Evolutionary conservation across 2,113 vertebrate genomes (phyloP).

Genomic region (Salminus brasiliensis): DNA sequence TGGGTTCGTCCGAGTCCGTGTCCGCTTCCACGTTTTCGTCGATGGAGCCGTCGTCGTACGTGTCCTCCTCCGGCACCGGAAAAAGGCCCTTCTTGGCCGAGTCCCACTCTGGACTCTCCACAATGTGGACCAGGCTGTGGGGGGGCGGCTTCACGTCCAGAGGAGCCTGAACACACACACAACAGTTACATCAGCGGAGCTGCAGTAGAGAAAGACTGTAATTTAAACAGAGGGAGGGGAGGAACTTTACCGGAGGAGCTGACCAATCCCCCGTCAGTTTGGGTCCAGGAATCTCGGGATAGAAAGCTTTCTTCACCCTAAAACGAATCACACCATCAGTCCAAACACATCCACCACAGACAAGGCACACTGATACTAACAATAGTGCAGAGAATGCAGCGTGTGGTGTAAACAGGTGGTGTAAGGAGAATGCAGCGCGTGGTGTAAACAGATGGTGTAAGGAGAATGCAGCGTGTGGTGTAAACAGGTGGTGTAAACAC

Average conservation of each 20-base stretch:
- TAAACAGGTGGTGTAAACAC: too few species aligned
- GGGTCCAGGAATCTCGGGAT: slow-evolving; percentile 54
- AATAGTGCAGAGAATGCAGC: too few species aligned
- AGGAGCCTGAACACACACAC: slow-evolving; percentile 63
- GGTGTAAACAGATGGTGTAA: too few species aligned
- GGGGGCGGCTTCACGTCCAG: slow-evolving; percentile 86
- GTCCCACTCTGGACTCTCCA: slow-evolving; percentile 76
- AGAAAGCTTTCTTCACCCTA: slow-evolving; percentile 56
- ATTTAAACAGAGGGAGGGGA: not conserved
- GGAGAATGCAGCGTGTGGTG: too few species aligned
- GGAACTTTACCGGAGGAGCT: slow-evolving; percentile 27
- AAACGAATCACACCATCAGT: not conserved
- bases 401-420: too few species aligned
- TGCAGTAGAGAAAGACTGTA: not conserved
- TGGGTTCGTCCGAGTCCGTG: slow-evolving; percentile 79
- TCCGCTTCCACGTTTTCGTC: slow-evolving; percentile 70
- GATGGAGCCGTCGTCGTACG: slow-evolving; percentile 56
- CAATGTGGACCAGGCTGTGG: slow-evolving; percentile 87
- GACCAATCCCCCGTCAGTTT: slow-evolving; percentile 47
- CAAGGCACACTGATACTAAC: too few species aligned
- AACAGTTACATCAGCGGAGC: too few species aligned
- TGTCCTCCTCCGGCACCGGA: slow-evolving; percentile 77
- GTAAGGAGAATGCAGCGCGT: too few species aligned
- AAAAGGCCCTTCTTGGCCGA: slow-evolving; percentile 82
- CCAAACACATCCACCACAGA: not conserved